Evolutionary conservation across 1,140 invertebrate species (phyloP), one percentile per base, ranked within the genome.

Genomic region (Vanessa tameamea): DNA sequence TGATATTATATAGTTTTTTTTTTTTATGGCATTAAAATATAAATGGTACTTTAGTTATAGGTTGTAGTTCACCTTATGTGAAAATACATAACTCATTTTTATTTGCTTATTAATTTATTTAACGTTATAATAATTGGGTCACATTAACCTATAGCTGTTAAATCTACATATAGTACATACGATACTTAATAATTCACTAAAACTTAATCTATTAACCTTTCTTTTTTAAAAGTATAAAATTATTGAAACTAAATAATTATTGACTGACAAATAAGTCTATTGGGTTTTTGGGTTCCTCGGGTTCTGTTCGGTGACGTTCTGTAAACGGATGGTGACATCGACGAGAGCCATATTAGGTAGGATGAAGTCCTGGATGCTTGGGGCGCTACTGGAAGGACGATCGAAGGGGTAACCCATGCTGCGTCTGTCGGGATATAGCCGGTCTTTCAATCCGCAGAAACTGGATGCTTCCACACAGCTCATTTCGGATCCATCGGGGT

Each of bases 401-500:
- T 96, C 95, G 92, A 96, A 96, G 37, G 96, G 95, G 87, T 93
- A 96, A 65, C 95, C 96, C 95, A 96, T 96, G 63, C 94, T 82
- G 69, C 95, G 94, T 53, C 86, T 90, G 87, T 96, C 95, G 0
- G 95, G 95, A 87, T 95, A 96, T 69, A 94, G 89, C 50, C 93
- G 92, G 80, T 96, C 95, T 73, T 94, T 94, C 16, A 96, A 82
- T 0, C 96, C 96, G 75, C 96, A 96, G 91, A 94, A 96, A 70
- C 95, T 96, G 47, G 93, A 94, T 0, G 95, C 95, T 76, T 95
- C 95, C 23, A 91, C 89, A 83, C 96, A 96, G 3, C 86, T 83
- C 57, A 88, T 75, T 48, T 86, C 73, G 1, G 94, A 2, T 83
- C 93, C 75, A 92, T 94, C 72, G 93, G 93, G 77, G 94, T 95